Percentiles rank a stretch among this genome's conserved stretches.
Conservation (phyloP, 2,113 vertebrate species). For the Pteropus alecto region DNA sequence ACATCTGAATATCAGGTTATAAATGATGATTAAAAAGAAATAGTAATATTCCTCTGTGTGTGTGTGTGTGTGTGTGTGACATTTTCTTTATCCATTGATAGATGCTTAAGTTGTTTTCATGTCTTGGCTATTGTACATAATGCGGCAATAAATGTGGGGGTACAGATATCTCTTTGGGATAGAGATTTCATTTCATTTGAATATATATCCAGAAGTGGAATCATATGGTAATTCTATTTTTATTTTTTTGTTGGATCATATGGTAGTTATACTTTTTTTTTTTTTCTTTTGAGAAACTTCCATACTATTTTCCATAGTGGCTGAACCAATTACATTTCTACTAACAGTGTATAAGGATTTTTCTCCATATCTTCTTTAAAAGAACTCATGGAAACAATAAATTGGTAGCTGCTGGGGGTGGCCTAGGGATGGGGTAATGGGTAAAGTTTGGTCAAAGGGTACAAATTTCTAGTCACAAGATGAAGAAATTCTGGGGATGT, state of each 20-base stretch:
- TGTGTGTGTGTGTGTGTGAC: not conserved
- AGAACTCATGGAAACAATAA: not conserved
- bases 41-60: not conserved
- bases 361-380: not conserved
- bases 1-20: not conserved
- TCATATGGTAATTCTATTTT: no score
- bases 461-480: not conserved
- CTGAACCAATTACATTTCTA: not conserved
- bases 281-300: not conserved
- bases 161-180: not conserved
- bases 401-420: not conserved
- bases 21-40: not conserved
- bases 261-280: not conserved
- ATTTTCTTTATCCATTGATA: not conserved
- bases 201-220: no score
- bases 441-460: not conserved
- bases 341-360: not conserved
- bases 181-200: no score
- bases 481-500: not conserved
- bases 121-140: not conserved
- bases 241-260: not conserved
- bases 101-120: not conserved
- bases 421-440: no score
- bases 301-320: not conserved
- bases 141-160: not conserved